Evolutionary conservation across 2,113 vertebrate species (phyloP).

Genomic region (Oncorhynchus keta): DNA sequence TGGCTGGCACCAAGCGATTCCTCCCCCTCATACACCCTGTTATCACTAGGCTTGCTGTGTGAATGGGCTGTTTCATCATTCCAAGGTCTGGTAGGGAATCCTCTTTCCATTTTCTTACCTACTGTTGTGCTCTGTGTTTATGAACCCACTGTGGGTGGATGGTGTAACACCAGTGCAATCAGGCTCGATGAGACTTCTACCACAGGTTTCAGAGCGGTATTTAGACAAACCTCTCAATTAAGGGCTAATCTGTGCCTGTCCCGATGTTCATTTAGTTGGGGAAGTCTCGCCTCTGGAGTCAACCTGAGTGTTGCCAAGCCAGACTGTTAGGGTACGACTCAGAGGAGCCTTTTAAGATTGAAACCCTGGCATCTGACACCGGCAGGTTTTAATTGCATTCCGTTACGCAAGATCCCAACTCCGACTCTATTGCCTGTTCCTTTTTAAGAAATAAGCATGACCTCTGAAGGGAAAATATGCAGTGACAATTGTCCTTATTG

Average conservation of each 20-base stretch:
- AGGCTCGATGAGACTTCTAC: background rate
- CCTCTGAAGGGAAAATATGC: constrained; percentile 21
- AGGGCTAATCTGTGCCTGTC: constrained; percentile 41
- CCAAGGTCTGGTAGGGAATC: constrained; percentile 36
- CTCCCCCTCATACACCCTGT: constrained; percentile 15
- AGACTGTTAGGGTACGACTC: constrained; percentile 31
- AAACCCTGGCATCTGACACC: constrained; percentile 35
- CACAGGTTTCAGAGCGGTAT: background rate
- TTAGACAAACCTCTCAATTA: constrained; percentile 39
- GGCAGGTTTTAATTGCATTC: constrained; percentile 23
- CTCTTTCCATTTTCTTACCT: constrained; percentile 48
- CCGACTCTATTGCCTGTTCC: background rate
- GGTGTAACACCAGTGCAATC: constrained; percentile 12
- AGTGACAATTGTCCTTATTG: background rate
- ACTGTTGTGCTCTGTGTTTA: constrained; percentile 31
- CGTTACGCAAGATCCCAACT: background rate
- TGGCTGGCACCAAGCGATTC: constrained; percentile 20
- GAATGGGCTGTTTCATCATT: constrained; percentile 63
- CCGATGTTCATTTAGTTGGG: constrained; percentile 46
- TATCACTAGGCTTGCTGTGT: background rate
- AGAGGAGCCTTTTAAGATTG: constrained; percentile 40
- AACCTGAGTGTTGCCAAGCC: constrained; percentile 37
- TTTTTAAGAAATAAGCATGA: background rate
- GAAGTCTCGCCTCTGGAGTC: constrained; percentile 31
- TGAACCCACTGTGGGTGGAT: constrained; percentile 5